A percentile compares a stretch with the other conserved stretches of the same genome.
phyloP scores from a whole-genome alignment of 1,140 invertebrate genomes.

The Phenacoccus solenopsis region DNA sequence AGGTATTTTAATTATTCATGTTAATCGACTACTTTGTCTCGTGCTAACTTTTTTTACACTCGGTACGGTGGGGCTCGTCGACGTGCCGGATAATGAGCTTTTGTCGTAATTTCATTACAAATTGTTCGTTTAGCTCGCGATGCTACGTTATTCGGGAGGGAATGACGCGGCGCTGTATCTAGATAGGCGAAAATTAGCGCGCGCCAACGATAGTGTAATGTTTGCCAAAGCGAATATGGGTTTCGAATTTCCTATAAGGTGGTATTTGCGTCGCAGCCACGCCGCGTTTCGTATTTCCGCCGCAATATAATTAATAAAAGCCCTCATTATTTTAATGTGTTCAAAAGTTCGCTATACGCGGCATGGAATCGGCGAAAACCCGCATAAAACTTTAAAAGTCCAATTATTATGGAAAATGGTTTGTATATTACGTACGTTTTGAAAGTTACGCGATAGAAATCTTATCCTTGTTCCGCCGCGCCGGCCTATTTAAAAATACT shows the following conservation, averaged over 20 bases:
- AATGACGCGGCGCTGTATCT: too few species aligned
- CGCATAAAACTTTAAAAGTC: not conserved
- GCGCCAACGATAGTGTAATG: too few species aligned
- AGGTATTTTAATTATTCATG: constrained; percentile 3
- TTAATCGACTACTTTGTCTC: constrained; percentile 1
- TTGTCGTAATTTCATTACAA: not conserved
- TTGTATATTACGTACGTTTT: not conserved
- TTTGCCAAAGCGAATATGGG: too few species aligned
- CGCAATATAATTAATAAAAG: not conserved
- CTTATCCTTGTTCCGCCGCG: not conserved
- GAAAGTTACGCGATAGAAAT: not conserved
- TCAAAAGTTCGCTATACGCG: not conserved
- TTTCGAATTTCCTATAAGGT: too few species aligned
- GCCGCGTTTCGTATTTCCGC: too few species aligned
- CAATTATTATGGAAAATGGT: not conserved
- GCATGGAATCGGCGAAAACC: too few species aligned
- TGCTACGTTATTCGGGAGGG: too few species aligned
- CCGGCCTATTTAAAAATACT: too few species aligned
- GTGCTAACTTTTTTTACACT: not conserved
- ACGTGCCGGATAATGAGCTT: not conserved
- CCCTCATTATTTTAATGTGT: not conserved
- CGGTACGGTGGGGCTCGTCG: too few species aligned
- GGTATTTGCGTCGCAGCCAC: too few species aligned
- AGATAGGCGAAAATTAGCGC: too few species aligned
- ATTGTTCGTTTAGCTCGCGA: not conserved